These are phyloP conservation scores for Drosophila parvula DNA, from an alignment of 1,140 invertebrate species.

Conservation along the genomic window DNA sequence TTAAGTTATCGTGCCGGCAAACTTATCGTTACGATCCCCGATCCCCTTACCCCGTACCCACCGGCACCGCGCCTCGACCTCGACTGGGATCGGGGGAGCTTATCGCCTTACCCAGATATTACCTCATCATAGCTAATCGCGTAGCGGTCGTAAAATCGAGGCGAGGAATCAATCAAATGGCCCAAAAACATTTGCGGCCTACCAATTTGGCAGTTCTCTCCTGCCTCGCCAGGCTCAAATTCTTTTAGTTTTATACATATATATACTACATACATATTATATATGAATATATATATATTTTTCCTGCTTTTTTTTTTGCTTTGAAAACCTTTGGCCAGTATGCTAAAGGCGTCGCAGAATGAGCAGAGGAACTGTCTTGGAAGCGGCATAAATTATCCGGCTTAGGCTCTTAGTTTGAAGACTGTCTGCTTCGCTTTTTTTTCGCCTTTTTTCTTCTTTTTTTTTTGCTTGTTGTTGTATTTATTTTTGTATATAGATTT, in stretches of 20 bases:
- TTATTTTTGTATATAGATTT: conserved; percentile 13
- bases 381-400: conserved; percentile 47
- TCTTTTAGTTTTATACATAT: neutral
- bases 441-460: neutral
- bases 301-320: conserved; percentile 1
- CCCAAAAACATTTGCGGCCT: conserved; percentile 37
- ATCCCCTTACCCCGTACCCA: too few species aligned
- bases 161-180: conserved; percentile 65
- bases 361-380: conserved; percentile 48
- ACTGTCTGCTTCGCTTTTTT: conserved; percentile 15
- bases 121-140: conserved; percentile 66
- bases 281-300: neutral
- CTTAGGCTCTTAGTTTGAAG: conserved; percentile 30
- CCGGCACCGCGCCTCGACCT: conserved; percentile 1
- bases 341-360: conserved; percentile 50
- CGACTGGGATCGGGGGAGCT: conserved; percentile 27
- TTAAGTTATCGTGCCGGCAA: conserved; percentile 24
- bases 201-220: conserved; percentile 47
- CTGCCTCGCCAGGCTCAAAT: conserved; percentile 19
- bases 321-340: conserved; percentile 16
- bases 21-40: conserved; percentile 27
- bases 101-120: conserved; percentile 60
- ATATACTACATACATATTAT: conserved; percentile 1
- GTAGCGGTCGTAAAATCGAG: conserved; percentile 22
- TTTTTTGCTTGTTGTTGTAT: neutral